phyloP scores from a whole-genome alignment of 2,113 vertebrate species.

The Alexandromys fortis region DNA sequence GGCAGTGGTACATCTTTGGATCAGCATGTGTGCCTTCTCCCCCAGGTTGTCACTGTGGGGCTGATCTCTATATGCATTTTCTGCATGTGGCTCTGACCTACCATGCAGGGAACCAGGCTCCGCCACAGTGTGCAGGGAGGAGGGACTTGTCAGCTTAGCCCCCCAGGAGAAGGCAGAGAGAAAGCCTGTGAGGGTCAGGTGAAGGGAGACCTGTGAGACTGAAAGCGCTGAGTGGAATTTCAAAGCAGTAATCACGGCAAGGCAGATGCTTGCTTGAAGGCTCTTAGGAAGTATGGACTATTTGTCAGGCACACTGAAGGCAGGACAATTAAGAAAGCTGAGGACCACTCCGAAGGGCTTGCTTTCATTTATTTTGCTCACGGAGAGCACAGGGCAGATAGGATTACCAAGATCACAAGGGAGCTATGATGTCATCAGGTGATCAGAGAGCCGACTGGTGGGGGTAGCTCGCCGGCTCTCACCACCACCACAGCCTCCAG shows the following conservation, averaged over 20 bases:
- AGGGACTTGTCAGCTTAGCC: neutral
- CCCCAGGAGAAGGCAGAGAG: neutral
- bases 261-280: neutral
- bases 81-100: conserved; percentile 37
- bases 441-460: neutral
- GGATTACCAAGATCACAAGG: conserved; percentile 45
- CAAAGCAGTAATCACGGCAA: neutral
- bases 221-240: neutral
- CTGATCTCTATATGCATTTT: conserved; percentile 46
- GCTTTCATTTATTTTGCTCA: conserved; percentile 57
- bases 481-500: neutral
- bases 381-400: neutral
- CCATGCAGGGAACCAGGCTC: neutral
- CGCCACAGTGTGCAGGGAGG: neutral
- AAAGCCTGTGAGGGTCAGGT: neutral
- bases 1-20: conserved; percentile 71
- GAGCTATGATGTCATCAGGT: conserved; percentile 21
- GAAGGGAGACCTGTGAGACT: neutral
- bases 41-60: conserved; percentile 63
- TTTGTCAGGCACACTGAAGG: conserved; percentile 22
- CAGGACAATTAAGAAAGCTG: neutral
- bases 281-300: neutral
- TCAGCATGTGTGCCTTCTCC: conserved; percentile 67
- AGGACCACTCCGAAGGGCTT: neutral
- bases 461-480: neutral